Evolutionary conservation across 2,797 vertebrate genomes (phyloP).

Genomic region (Micrastur ruficollis): DNA sequence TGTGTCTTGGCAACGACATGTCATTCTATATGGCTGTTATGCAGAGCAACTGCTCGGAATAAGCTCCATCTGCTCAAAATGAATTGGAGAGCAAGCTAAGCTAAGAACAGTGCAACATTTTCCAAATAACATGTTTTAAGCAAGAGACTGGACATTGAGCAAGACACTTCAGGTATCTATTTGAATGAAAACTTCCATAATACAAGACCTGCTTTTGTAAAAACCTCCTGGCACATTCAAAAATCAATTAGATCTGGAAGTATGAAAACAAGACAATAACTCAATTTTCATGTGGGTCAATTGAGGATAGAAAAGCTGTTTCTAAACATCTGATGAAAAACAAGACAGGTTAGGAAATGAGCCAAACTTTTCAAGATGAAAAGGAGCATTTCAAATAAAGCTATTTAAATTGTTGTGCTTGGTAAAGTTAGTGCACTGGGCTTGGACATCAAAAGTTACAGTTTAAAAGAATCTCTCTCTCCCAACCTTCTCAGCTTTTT

Average conservation of each 20-base stretch:
- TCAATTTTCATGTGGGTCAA: conserved; percentile 26
- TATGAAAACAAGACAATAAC: conserved; percentile 25
- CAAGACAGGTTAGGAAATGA: conserved; percentile 44
- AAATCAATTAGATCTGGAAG: conserved; percentile 32
- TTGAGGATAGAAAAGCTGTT: conserved; percentile 41
- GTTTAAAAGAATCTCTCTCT: conserved; percentile 58
- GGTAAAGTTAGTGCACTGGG: conserved; percentile 49
- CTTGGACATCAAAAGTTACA: conserved; percentile 72
- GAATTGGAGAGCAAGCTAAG: neutral
- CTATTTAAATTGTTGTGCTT: conserved; percentile 51
- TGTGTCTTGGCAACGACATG: neutral
- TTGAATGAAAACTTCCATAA: neutral
- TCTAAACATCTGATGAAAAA: conserved; percentile 47
- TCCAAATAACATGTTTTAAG: neutral
- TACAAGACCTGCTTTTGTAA: neutral
- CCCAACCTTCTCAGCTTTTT: conserved; percentile 53
- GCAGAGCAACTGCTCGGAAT: neutral
- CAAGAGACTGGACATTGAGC: neutral
- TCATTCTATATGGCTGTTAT: neutral
- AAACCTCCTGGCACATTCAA: conserved; percentile 11
- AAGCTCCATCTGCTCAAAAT: neutral
- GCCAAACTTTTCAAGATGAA: conserved; percentile 67
- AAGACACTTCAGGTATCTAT: neutral
- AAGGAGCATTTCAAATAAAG: conserved; percentile 61
- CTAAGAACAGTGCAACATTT: neutral